phyloP scores from a whole-genome alignment of 2,888 invertebrate genomes.

The Apamea monoglypha region DNA sequence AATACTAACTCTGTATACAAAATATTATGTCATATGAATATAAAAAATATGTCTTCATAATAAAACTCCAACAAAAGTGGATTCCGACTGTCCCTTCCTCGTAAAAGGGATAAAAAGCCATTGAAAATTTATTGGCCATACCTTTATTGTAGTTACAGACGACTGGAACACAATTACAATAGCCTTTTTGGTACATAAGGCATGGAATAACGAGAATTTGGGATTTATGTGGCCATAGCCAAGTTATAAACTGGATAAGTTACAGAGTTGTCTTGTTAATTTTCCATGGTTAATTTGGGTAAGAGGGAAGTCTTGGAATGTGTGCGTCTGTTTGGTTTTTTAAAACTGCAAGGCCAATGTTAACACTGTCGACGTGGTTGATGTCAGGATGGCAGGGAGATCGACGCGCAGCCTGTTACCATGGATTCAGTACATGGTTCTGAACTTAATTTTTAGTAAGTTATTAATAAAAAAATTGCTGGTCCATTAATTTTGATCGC shows the following conservation, averaged over 20 bases:
- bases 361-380: not conserved
- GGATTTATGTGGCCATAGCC: conserved; percentile 6
- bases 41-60: conserved; percentile 16
- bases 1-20: too few species aligned
- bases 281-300: not conserved
- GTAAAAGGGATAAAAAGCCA: conserved; percentile 40
- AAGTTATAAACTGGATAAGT: not conserved
- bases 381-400: too few species aligned
- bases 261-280: not conserved
- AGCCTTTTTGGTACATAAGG: conserved; percentile 29
- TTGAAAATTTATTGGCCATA: conserved; percentile 57
- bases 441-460: too few species aligned
- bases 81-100: conserved; percentile 3
- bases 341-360: not conserved
- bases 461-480: too few species aligned
- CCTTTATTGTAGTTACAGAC: conserved; percentile 52
- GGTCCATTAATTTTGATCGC: too few species aligned
- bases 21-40: not conserved
- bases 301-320: not conserved
- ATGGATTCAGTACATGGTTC: too few species aligned
- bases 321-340: not conserved
- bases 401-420: too few species aligned
- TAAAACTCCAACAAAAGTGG: conserved; percentile 17
- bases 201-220: conserved; percentile 25
- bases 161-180: conserved; percentile 44